These are phyloP conservation scores for Blastobasis lacticolella DNA, from an alignment of 2,888 invertebrate genomes.

Conservation along the genomic window DNA sequence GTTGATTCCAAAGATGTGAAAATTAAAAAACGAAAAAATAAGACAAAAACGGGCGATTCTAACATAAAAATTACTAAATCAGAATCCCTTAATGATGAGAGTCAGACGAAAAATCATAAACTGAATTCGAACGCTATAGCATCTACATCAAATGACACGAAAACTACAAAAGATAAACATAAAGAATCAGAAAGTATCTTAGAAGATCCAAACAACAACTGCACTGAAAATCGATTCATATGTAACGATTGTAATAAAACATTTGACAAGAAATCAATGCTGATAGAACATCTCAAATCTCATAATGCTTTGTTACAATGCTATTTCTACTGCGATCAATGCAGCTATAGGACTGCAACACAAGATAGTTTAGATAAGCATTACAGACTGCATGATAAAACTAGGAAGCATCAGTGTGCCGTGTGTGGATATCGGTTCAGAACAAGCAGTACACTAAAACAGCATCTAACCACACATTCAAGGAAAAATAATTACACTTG, in stretches of 20 bases:
- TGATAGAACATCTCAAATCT: conserved; percentile 1
- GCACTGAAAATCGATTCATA: not conserved
- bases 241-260: not conserved
- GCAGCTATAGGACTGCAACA: not conserved
- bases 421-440: conserved; percentile 9
- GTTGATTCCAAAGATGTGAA: no score
- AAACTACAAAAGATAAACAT: not conserved
- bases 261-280: not conserved
- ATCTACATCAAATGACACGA: not conserved
- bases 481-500: conserved; percentile 6
- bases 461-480: conserved; percentile 15
- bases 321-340: not conserved
- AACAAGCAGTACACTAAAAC: conserved; percentile 2
- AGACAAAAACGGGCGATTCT: not conserved
- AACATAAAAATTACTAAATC: not conserved
- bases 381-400: not conserved
- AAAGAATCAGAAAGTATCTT: not conserved
- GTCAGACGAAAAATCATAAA: not conserved
- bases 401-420: not conserved
- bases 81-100: not conserved
- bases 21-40: no score
- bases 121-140: not conserved
- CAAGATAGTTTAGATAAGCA: not conserved
- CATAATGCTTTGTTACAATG: not conserved
- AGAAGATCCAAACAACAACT: not conserved